A percentile compares a stretch with the other conserved stretches of the same genome.
These are phyloP conservation scores for Panthera uncia DNA, from an alignment of 2,113 vertebrate genomes.

Conservation along the genomic window DNA sequence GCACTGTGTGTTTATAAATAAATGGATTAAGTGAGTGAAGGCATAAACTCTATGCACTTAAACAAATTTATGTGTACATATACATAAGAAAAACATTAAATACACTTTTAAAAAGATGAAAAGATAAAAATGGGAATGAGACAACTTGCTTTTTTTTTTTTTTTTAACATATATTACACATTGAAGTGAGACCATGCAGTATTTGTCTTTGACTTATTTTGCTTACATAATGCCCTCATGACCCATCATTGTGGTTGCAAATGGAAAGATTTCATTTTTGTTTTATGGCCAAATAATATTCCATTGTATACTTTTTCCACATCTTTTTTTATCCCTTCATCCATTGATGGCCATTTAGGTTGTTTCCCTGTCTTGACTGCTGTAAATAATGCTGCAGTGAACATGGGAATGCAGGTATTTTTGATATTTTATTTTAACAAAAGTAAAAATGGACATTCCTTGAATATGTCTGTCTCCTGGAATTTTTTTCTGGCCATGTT, in stretches of 20 bases:
- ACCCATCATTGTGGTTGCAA: background rate
- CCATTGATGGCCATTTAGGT: background rate
- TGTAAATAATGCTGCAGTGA: background rate
- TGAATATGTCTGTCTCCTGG: background rate
- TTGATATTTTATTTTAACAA: background rate
- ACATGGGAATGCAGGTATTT: background rate
- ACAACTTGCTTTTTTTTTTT: background rate
- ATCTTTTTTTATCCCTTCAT: background rate
- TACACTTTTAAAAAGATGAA: background rate
- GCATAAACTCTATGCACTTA: background rate
- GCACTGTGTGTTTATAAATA: background rate
- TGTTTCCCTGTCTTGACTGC: background rate
- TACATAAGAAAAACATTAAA: background rate
- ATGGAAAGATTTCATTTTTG: background rate
- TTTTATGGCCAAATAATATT: background rate
- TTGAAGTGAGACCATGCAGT: background rate
- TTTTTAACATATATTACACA: background rate
- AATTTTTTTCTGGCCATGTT: background rate
- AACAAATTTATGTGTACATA: background rate
- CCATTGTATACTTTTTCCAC: background rate
- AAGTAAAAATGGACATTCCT: background rate
- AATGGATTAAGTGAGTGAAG: background rate
- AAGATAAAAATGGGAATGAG: background rate
- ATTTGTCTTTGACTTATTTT: background rate
- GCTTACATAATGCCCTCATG: background rate